Evolutionary conservation across 2,797 vertebrate genomes (phyloP), one percentile per base, ranked within the genome.

Genomic region (Ctenosaura bakeri): DNA sequence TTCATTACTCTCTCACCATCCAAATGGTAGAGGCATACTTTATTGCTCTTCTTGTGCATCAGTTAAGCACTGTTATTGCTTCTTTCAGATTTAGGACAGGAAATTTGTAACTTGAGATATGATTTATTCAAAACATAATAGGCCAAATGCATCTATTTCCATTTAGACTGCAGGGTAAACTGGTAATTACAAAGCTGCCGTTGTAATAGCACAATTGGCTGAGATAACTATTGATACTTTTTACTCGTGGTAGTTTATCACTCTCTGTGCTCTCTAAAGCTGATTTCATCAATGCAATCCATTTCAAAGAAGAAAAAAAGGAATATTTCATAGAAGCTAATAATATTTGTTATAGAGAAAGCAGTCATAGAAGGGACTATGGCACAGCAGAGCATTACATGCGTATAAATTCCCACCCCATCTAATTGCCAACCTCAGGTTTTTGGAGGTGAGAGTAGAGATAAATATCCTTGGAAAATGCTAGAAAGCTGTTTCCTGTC

Each of bases 161-260:
- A 89, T 95, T 95, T 90, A 93, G 90, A 94, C 90, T 92, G 88
- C 85, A 90, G 79, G 88, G 86, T 93, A 94, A 95, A 94, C 93
- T 95, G 95, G 91, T 95, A 76, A 88, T 91, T 4, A 0, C 64
- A 83, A 71, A 94, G 77, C 85, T 91, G 89, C 66, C 83, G 10
- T 32, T 90, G 76, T 88, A 92, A 82, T 71, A 77, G 79, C 46
- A 32, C 42, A 90, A 90, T 92, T 52, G 69, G 64, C 84, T 88
- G 90, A 94, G 83, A 94, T 38, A 50, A 38, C 88, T 93, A 88
- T 90, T 73, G 32, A 35, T 83, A 71, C 81, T 93, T 87, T 90
- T 92, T 90, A 81, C 42, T 20, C 5, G 2, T 56, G 83, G 62
- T 90, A 89, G 64, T 46, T 92, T 0, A 0, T 91, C 91, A 78